These are phyloP conservation scores for Merodon equestris DNA, from an alignment of 2,888 invertebrate species.

Conservation along the genomic window DNA sequence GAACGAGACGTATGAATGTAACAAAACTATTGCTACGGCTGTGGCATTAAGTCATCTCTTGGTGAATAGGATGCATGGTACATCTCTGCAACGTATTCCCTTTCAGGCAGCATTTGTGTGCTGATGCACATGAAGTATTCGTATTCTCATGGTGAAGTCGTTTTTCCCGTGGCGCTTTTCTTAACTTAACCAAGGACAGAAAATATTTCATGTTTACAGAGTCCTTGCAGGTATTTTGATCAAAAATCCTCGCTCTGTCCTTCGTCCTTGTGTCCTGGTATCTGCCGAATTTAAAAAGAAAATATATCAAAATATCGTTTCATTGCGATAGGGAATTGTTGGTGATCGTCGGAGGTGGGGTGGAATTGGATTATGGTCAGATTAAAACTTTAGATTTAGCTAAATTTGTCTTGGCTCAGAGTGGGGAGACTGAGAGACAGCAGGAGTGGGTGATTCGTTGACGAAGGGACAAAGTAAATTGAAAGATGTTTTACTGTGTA, in stretches of 20 bases:
- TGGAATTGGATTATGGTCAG: background rate
- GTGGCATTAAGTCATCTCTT: background rate
- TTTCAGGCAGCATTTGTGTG: background rate
- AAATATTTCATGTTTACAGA: conserved; percentile 28
- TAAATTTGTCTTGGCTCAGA: too few species aligned
- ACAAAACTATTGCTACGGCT: background rate
- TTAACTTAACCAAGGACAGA: conserved; percentile 23
- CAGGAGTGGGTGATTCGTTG: too few species aligned
- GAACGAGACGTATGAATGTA: background rate
- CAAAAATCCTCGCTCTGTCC: background rate
- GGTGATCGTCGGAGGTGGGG: background rate
- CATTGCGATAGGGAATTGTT: background rate
- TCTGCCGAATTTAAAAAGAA: background rate
- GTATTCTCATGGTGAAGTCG: conserved; percentile 11
- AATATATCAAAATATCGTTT: background rate
- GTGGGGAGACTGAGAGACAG: too few species aligned
- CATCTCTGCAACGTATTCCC: background rate
- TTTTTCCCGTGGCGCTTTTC: conserved; percentile 15
- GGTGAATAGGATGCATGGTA: conserved; percentile 1
- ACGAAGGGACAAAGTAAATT: background rate
- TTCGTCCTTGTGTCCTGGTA: background rate
- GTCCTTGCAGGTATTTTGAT: conserved; percentile 26
- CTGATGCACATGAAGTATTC: conserved; percentile 12
- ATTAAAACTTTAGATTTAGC: background rate
- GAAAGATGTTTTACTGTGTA: background rate